Conservation (phyloP, 2,113 vertebrate genomes). For the Epinephelus fuscoguttatus region DNA sequence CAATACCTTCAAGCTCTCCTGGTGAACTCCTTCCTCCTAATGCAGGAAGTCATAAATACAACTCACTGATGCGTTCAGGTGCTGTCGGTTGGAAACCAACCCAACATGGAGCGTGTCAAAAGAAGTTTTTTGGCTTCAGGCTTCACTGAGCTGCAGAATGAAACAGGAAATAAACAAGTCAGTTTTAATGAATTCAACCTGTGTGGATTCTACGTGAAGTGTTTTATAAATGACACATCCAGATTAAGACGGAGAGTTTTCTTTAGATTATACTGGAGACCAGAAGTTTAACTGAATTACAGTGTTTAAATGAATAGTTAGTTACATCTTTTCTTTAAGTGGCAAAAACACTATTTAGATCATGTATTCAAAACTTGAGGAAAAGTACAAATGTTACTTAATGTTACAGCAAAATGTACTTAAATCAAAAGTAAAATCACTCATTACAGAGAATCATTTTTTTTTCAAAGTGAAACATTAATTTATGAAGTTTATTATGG, state of each 20-base stretch:
- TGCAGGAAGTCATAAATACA: constrained; percentile 66
- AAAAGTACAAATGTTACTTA: too few relatives aligned
- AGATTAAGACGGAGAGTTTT: neutral
- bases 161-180: neutral
- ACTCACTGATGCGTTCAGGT: constrained; percentile 58
- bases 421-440: too few relatives aligned
- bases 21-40: constrained; percentile 38
- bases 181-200: neutral
- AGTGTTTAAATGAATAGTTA: neutral
- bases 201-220: neutral
- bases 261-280: neutral
- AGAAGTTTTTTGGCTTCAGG: neutral
- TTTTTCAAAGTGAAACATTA: too few relatives aligned
- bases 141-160: constrained; percentile 7
- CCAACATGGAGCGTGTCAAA: neutral
- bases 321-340: neutral
- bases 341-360: neutral
- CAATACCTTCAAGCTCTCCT: constrained; percentile 36
- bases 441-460: too few relatives aligned
- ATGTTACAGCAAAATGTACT: too few relatives aligned
- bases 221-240: constrained; percentile 3
- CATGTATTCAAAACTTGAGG: too few relatives aligned
- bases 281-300: neutral
- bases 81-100: neutral
- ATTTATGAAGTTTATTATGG: too few relatives aligned